Base-by-base conservation (phyloP, 2,113 vertebrate species). In the Pelmatolapia mariae region DNA sequence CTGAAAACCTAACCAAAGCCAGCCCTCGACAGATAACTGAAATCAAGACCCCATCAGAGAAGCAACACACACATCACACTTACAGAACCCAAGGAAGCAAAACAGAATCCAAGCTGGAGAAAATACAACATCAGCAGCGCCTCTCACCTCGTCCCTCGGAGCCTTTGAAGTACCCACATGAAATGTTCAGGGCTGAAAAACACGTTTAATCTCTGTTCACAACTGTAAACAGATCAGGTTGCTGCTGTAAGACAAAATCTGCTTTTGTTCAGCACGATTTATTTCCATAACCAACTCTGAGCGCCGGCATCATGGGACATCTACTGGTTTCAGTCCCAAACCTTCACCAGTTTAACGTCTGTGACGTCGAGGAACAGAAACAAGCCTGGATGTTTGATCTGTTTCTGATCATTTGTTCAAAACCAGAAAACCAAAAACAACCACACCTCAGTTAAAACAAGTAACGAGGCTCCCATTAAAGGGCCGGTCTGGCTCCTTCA, bases 401-500 rank as follows among this genome's bases (percentile, higher is more conserved):
- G 68, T 73, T 73, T 73, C 22, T 73, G 38, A 16, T 26, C 22
- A 73, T 4, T 73, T 16, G 61, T 66, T 38, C 61, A 66, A 2
- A 66, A 66, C n/a, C 36, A 15, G 36, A 24, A 71, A 73, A 73
- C 1, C 22, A 73, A 26, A 45, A 73, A 3, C 38, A 73, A 45
- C 0, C 63, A 68, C 16, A 18, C 16, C 16, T 18, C 16, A 15
- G 15, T 18, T 18, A 4, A 18, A 50, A 50, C 47, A 18, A 50
- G 18, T 40, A 12, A 40, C 38, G 5, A 11, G 43, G 47, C 7
- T 19, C 47, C 47, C 47, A 19, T 2, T 52, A 18, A 18, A n/a
- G 52, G 5, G 15, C 15, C 15, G 4, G 0, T 8, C 0, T 29
- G 15, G 1, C 4, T 29, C 22, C 68, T 26, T 29, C 68, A 47